Evolutionary conservation across 2,888 invertebrate species (phyloP), one percentile per base, ranked within the genome.

Genomic region (Hydropsyche betteni): DNA sequence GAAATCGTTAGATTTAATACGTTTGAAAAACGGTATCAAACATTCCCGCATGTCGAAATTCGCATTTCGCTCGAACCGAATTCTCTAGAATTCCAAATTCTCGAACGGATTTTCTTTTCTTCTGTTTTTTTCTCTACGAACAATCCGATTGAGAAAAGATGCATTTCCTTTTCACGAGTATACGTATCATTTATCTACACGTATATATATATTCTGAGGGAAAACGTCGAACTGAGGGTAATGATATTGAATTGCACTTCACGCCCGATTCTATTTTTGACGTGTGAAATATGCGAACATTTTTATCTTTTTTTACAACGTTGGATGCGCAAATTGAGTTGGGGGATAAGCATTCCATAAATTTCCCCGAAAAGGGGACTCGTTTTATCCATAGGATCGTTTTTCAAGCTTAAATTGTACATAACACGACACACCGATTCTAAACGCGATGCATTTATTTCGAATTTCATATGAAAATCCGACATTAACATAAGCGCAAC

Each of bases 221-320:
- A 53, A 58, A 16, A 58, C 4, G 44, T 44, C 6, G 16, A 16
- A 58, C 58, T 24, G 58, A 24, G 58, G 16, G 8, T 16, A 58
- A 58, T 58, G 58, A 58, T 58, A 58, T 24, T 14, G 58, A 14
- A 58, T 24, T 16, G 24, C 58, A 58, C 16, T 58, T 58, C 16
- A 44, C 58, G 8, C 24, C 58, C 58, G 16, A 58, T 58, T 58
- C 58, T 24, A 58, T 58, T 58, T 58, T 58, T 58, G 58, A 24
- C 58, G 16, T 24, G 24, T 58, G 58, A 58, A 58, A 58, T 58
- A 58, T 58, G 58, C 16, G 58, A 58, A 24, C 24, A 58, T 58
- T 58, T 58, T 24, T 58, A 58, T 58, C 24, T 24, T 24, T 58
- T 58, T 14, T 24, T 58, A 58, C 24, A 14, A 24, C 24, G 24